A percentile compares a stretch with the other conserved stretches of the same genome.
Evolutionary conservation across 1,140 invertebrate genomes (phyloP).

Genomic region (Papilio polytes): DNA sequence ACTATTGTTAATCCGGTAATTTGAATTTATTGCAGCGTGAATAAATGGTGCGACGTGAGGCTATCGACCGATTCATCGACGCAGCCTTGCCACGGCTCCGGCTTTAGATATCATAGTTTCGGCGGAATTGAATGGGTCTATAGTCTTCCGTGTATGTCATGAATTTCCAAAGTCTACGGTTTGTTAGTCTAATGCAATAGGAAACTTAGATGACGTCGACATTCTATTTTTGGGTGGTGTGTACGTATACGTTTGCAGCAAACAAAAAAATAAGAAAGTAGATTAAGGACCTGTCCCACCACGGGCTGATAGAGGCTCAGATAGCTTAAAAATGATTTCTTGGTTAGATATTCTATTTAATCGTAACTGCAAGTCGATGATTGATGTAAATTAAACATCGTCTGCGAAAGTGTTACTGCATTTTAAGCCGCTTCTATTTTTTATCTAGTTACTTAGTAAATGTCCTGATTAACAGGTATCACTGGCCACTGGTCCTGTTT

Average conservation of each 20-base stretch:
- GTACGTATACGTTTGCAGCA: too few species aligned
- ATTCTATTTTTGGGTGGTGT: too few species aligned
- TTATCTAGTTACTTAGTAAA: too few species aligned
- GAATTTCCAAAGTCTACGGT: neutral
- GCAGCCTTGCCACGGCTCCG: conserved; percentile 51
- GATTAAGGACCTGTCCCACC: too few species aligned
- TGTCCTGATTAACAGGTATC: neutral
- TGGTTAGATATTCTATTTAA: conserved; percentile 71
- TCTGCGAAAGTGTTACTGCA: conserved; percentile 48
- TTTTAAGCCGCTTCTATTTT: too few species aligned
- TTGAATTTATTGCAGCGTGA: conserved; percentile 82
- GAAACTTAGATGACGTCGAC: too few species aligned
- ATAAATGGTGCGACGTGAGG: conserved; percentile 74
- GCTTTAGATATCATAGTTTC: neutral
- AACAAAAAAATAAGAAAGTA: too few species aligned
- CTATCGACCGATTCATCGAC: conserved; percentile 73
- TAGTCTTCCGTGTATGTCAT: neutral
- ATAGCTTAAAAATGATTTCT: neutral
- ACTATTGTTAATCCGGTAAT: conserved; percentile 82
- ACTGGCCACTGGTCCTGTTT: too few species aligned
- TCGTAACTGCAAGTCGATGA: conserved; percentile 61
- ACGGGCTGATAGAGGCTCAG: too few species aligned
- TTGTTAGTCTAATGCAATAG: neutral
- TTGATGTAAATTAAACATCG: conserved; percentile 73
- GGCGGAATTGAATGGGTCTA: neutral